Evolutionary conservation across 2,888 invertebrate genomes (phyloP).

Genomic region (Dorcus hopei): DNA sequence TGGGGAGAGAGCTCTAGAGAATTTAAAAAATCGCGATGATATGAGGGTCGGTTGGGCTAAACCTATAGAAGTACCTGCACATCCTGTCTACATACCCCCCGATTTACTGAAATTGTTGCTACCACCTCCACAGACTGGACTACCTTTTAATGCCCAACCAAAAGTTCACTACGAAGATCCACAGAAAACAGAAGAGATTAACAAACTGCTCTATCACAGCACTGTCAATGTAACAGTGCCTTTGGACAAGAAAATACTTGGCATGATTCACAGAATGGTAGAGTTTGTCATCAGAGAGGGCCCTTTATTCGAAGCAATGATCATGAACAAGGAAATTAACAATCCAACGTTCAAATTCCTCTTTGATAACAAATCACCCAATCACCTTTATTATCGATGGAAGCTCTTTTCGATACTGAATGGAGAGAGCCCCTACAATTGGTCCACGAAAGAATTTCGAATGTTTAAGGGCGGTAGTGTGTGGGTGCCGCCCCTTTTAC

Average conservation of each 20-base stretch:
- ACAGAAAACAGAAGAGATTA: constrained; percentile 30
- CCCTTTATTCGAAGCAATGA: constrained; percentile 97
- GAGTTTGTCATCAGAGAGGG: constrained; percentile 99
- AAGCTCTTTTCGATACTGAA: constrained; percentile 92
- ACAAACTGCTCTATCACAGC: constrained; percentile 76
- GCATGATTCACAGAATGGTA: constrained; percentile 94
- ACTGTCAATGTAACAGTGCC: constrained; percentile 69
- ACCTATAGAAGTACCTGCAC: constrained; percentile 90
- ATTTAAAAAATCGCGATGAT: constrained; percentile 83
- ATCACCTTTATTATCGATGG: constrained; percentile 97
- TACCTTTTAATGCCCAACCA: constrained; percentile 98
- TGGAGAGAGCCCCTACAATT: constrained; percentile 85
- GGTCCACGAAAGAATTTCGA: constrained; percentile 84
- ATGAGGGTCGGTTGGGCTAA: constrained; percentile 98
- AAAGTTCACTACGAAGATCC: constrained; percentile 34
- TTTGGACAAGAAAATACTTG: constrained; percentile 69
- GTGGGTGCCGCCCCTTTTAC: constrained; percentile 92
- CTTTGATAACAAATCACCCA: constrained; percentile 93
- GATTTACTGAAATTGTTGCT: constrained; percentile 71
- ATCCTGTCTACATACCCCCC: constrained; percentile 96
- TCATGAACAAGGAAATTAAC: constrained; percentile 94
- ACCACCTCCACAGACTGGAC: constrained; percentile 85
- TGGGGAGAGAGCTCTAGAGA: constrained; percentile 84
- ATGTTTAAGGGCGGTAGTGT: constrained; percentile 95
- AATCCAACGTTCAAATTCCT: constrained; percentile 96